Base-by-base conservation (phyloP, 1,140 invertebrate species). In the Brachionus plicatilis region DNA sequence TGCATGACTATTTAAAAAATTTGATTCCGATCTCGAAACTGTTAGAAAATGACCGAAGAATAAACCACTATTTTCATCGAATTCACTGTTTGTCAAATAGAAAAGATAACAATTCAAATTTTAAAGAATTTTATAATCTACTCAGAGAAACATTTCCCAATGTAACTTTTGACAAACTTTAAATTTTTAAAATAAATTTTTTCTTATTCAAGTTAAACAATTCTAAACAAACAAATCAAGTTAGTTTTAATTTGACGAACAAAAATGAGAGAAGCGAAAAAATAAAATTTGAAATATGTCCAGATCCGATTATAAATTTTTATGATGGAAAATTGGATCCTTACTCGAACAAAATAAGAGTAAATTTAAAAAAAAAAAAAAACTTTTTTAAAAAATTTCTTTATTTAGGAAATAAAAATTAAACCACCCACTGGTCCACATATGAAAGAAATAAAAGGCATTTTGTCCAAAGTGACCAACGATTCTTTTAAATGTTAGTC, bases 251-350 rank as follows among this genome's bases (percentile, higher is more conserved):
- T 43, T 72, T 72, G 37, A 17, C 17, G 14, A 41, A 37, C 33
- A 37, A 17, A 17, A 20, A 20, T 72, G 33, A 72, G 11, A 72
- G 37, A 72, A 20, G 7, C 17, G n/a, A 72, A 43, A 72, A 41
- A 20, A 9, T 72, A 37, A 72, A 72, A 43, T 41, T 41, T 41
- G 37, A 72, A 72, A 41, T 72, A 17, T 45, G 27, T 41, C 53
- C 79, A 12, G 33, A 82, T 41, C 79, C 79, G 2, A 41, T 65
- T 14, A 68, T 82, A 12, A 47, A 82, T 68, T 82, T 82, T 65
- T 82, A 82, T 45, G 53, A 82, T 45, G 33, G 27, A 14, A 60
- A 82, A 68, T 20, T 65, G 9, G 24, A 65, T 43, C 79, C 79
- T 9, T 82, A 82, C 37, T 43, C 53, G 0, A 82, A 82, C 8